Conservation (phyloP, 2,797 vertebrate genomes). For the Paramormyrops hopkinsi region DNA sequence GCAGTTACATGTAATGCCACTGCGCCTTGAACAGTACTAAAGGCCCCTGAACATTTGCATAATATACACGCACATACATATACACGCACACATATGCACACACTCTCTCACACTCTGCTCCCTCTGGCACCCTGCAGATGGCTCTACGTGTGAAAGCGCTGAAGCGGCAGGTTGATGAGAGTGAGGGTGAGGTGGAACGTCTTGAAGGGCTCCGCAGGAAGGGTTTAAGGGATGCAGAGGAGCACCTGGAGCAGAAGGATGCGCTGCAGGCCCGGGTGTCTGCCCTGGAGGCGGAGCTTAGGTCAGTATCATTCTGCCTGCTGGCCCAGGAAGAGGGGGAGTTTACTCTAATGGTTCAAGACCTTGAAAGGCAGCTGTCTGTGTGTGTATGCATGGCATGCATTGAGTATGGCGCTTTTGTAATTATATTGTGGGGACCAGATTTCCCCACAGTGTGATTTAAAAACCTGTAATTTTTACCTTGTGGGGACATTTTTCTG, state of each 20-base stretch:
- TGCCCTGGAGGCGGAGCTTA: conserved; percentile 72
- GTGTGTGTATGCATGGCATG: neutral
- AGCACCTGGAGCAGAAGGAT: conserved; percentile 82
- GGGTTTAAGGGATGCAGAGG: conserved; percentile 79
- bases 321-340: neutral
- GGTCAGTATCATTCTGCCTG: conserved; percentile 51
- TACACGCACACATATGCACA: neutral
- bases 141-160: conserved; percentile 83
- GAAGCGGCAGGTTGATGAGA: conserved; percentile 89
- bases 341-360: neutral
- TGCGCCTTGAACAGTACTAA: neutral
- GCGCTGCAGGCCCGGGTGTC: conserved; percentile 72
- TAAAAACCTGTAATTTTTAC: neutral
- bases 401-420: neutral
- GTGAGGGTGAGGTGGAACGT: conserved; percentile 86
- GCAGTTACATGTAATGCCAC: neutral
- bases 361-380: neutral
- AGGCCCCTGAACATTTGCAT: neutral
- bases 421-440: neutral
- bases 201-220: conserved; percentile 80
- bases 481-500: neutral
- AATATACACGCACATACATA: neutral
- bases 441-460: neutral
- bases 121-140: conserved; percentile 58
- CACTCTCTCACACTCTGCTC: neutral